A percentile compares a stretch with the other conserved stretches of the same genome.
phyloP scores from a whole-genome alignment of 2,113 vertebrate species.

The Diadophis punctatus region DNA sequence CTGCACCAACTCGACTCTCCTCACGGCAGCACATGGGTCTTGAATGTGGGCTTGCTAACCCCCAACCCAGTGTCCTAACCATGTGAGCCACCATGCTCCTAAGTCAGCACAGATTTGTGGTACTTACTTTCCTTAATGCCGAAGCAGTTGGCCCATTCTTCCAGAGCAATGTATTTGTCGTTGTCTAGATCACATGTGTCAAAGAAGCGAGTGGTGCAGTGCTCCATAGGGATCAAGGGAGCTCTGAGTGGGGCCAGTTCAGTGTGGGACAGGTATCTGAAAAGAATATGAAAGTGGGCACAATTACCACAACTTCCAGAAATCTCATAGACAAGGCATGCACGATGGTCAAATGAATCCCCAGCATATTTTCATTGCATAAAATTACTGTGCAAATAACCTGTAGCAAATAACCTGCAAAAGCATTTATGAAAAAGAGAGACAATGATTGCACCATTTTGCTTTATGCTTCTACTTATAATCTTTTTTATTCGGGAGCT shows the following conservation, averaged over 20 bases:
- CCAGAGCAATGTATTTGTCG: slow-evolving; percentile 96
- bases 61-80: too few relatives aligned
- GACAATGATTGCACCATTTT: not conserved
- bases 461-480: not conserved
- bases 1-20: too few relatives aligned
- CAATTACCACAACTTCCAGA: accelerated
- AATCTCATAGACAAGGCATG: not conserved
- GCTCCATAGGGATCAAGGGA: slow-evolving; percentile 98
- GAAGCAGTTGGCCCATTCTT: slow-evolving; percentile 95
- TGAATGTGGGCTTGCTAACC: not conserved
- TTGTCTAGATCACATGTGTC: slow-evolving; percentile 88
- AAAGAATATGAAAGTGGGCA: not conserved
- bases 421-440: not conserved
- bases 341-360: not conserved
- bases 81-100: too few relatives aligned
- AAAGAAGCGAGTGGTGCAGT: slow-evolving; percentile 98
- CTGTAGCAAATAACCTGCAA: not conserved
- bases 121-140: slow-evolving; percentile 96
- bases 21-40: not conserved
- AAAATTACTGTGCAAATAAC: not conserved
- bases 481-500: not conserved
- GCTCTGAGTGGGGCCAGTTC: slow-evolving; percentile 95
- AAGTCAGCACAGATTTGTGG: too few relatives aligned
- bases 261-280: slow-evolving; percentile 94
- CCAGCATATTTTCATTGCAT: not conserved